Base-by-base conservation (phyloP, 2,888 invertebrate genomes). In the Drosophila neotestacea region DNA sequence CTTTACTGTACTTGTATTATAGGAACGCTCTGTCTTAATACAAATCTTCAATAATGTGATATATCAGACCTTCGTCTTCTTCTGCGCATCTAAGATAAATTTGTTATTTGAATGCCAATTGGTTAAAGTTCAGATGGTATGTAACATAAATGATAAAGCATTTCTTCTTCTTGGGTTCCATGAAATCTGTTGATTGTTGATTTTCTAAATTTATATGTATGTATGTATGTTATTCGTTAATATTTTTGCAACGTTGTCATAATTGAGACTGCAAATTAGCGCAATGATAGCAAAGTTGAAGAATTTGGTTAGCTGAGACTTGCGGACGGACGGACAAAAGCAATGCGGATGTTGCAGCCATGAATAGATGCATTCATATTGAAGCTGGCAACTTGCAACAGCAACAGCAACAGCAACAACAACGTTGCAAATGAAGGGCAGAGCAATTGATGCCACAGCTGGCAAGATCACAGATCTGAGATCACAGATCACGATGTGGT, bases 401-500 rank as follows among this genome's bases (percentile, higher is more conserved):
- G 41, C 41, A 41, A 44, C 44, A 16, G 10, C 61, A 60, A 50
- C 54, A 16, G 16, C 16, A 16, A 16, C 16, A 16, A 16, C 16
- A 22, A 22, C 3, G 22, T 22, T 22, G 2, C 22, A 22, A 22
- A 22, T 22, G 51, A 69, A 64, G 60, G 63, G 46, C 64, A 48
- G 36, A 11, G 77, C 84, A 81, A 81, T 78, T 81, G 87, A 65
- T 70, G 81, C 51, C 77, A 41, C 86, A 73, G 78, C 81, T 59
- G 71, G 50, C 47, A 32, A 61, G 34, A 51, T 27, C 42, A 62
- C 60, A 42, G 72, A 77, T 77, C 78, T 52, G 67, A 67, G 80
- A 79, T 83, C 81, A 58, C 41, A 70, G 77, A 80, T 78, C 77
- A 82, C 86, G 86, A 86, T 88, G 88, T 69, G 78, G 86, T 88